Conservation (phyloP, 2,113 vertebrate species). For the Atrichornis clamosus region DNA sequence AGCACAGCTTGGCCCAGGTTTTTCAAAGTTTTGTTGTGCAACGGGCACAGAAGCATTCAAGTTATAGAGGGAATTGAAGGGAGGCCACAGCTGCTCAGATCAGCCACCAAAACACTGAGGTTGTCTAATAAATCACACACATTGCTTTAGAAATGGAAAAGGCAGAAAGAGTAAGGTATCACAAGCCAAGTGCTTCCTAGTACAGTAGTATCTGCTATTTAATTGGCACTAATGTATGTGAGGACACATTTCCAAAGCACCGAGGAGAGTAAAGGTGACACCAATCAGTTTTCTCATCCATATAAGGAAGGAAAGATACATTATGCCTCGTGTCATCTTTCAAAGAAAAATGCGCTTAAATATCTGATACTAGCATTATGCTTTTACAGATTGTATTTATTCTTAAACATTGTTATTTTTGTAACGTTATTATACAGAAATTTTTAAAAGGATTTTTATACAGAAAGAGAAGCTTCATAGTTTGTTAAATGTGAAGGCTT, state of each 20-base stretch:
- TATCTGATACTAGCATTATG: not conserved
- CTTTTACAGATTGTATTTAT: not conserved
- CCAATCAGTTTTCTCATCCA: not conserved
- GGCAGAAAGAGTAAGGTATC: not conserved
- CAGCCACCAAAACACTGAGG: not conserved
- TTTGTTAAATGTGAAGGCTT: not conserved
- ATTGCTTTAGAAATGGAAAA: not conserved
- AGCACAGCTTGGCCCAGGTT: not conserved
- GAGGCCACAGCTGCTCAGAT: fast-evolving
- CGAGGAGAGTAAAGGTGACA: not conserved
- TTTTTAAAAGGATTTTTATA: not conserved
- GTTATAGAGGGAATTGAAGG: fast-evolving
- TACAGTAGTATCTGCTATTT: not conserved
- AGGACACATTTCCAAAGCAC: not conserved
- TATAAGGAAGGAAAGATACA: not conserved
- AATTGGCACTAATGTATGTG: not conserved
- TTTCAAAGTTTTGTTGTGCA: not conserved
- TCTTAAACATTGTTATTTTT: not conserved
- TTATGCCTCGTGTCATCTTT: not conserved
- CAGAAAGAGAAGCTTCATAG: not conserved
- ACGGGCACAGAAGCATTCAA: fast-evolving
- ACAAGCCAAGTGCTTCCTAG: not conserved
- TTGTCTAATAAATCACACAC: not conserved
- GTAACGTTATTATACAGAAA: not conserved
- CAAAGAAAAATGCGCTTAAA: not conserved